Evolutionary conservation across 2,113 vertebrate species (phyloP), one percentile per base, ranked within the genome.

Genomic region (Acrocephalus kingi): DNA sequence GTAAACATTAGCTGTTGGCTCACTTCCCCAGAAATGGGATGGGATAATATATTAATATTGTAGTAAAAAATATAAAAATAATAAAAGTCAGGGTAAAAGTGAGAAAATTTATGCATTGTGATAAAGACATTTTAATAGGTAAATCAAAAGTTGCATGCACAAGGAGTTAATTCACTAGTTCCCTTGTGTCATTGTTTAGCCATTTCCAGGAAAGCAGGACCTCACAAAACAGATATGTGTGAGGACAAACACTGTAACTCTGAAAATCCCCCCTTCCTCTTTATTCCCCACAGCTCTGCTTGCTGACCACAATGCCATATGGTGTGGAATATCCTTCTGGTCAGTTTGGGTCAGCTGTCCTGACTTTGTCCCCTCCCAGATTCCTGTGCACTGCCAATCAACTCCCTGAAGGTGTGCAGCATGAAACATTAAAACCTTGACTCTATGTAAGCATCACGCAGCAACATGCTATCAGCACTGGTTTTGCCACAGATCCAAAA

Each of bases 291-390:
- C 13, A 61, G 7, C 20, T 68, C 11, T 41, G 9, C 19, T 25
- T 61, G n/a, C 11, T 68, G 16, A 54, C 9, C 16, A 15, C 41
- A 27, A 13, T 82, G 23, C 4, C 19, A 21, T n/a, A 24, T 6
- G 10, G 3, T 37, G 33, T 67, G 23, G 33, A 24, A 39, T 52
- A 66, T 14, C 37, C 23, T 23, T 45, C 33, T 30, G 13, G 16
- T 59, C 54, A 48, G 16, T 27, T 25, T n/a, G 19, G 30, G 17
- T n/a, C 46, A 54, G 6, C 13, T 74, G 19, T 15, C 28, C 33
- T 0, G 0, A 1, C 6, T 54, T 4, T 39, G 46, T 41, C 9
- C 1, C 24, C 9, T 46, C n/a, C 33, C 16, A 61, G 22, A 61
- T 48, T 68, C 55, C 63, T 82, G 7, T 46, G 20, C 28, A 61